phyloP scores from a whole-genome alignment of 1,140 invertebrate genomes.

The Pogonus chalceus region DNA sequence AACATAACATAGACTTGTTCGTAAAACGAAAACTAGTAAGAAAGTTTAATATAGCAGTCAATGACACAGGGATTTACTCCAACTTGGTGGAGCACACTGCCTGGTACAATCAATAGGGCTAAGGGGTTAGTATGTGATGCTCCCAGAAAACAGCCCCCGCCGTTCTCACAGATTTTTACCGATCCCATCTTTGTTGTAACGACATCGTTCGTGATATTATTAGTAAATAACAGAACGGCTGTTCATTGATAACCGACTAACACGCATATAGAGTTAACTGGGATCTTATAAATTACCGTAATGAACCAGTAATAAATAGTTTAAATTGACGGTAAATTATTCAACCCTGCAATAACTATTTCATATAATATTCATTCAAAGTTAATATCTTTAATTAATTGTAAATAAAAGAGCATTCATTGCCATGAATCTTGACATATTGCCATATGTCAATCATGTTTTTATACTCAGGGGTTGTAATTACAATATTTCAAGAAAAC shows the following conservation, averaged over 20 bases:
- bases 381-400: too few species aligned
- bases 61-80: background rate
- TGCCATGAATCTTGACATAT: too few species aligned
- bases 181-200: background rate
- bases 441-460: too few species aligned
- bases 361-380: too few species aligned
- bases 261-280: background rate
- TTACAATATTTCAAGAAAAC: too few species aligned
- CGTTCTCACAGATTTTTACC: background rate
- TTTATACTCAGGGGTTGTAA: too few species aligned
- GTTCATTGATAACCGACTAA: background rate
- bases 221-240: background rate
- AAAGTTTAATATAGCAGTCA: conserved; percentile 1
- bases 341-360: too few species aligned
- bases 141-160: background rate
- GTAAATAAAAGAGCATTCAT: too few species aligned
- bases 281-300: background rate
- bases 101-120: conserved; percentile 1
- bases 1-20: background rate
- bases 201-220: background rate
- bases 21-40: background rate
- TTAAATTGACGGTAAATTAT: background rate
- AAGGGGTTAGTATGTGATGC: background rate
- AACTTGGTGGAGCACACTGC: background rate
- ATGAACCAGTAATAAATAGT: background rate